Base-by-base conservation (phyloP, 2,888 invertebrate genomes). In the Harmothoe impar region DNA sequence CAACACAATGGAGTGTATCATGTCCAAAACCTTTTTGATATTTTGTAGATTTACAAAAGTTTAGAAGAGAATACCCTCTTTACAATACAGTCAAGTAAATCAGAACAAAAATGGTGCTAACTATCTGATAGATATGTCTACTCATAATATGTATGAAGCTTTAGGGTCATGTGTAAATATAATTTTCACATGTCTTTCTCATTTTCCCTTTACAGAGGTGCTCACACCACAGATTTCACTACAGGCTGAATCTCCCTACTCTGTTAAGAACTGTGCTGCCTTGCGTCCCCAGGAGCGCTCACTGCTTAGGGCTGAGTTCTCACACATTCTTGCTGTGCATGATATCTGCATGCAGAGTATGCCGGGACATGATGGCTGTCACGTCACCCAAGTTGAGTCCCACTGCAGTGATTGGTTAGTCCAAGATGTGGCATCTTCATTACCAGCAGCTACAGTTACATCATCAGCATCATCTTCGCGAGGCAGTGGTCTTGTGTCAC, bases 261-360 rank as follows among this genome's bases (percentile, higher is more conserved):
- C 86, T 29, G 86, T 86, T 15, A 52, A 86, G 56, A 56, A 86
- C 86, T 86, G 86, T 29, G 54, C 54, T 0, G 86, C 86, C 12
- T 52, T 86, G 15, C 54, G 86, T 29, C 86, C 86, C 29, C 86
- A 86, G 54, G 86, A 86, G 17, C 52, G 54, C 52, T 52, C 86
- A 0, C 54, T 86, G 52, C 86, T 86, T 0, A 52, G 33, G 29
- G 86, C 86, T 1, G 86, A 86, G 56, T 86, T 86, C 86, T 86
- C 86, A 52, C 86, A 86, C 86, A 86, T 86, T 86, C 86, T 86
- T 52, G 86, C 86, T 29, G 54, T 86, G 29, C 54, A 86, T 54
- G 86, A 54, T 25, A 54, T 86, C 86, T 86, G 86, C 54, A 86
- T 86, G 86, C 86, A 56, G 56, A 56, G 54, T 25, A 10, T 86